Evolutionary conservation across 2,888 invertebrate species (phyloP).

Genomic region (Agrilus cyanescens): DNA sequence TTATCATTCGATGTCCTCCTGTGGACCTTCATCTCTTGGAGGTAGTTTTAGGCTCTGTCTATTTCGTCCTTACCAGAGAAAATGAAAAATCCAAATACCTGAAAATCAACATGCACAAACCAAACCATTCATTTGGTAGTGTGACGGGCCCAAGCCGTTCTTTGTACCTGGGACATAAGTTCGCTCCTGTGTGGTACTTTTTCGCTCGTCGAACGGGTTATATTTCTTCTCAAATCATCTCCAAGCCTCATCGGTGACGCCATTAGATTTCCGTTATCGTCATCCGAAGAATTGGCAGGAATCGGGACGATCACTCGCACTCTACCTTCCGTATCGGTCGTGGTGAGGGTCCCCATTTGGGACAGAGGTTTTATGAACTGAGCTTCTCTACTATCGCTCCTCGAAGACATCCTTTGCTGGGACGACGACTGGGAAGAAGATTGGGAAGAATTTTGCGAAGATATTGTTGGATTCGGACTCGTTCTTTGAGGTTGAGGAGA

Average conservation of each 20-base stretch:
- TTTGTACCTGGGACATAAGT: constrained; percentile 69
- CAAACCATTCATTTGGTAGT: constrained; percentile 59
- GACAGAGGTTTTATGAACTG: constrained; percentile 58
- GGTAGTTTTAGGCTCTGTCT: too few relatives aligned
- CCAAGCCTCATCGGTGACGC: constrained; percentile 44
- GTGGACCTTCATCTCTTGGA: too few relatives aligned
- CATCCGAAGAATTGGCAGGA: constrained; percentile 31
- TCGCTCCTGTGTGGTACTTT: constrained; percentile 77
- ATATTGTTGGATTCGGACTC: neutral
- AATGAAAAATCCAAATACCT: constrained; percentile 4
- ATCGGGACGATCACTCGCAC: constrained; percentile 52
- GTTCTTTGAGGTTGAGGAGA: neutral
- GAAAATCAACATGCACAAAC: constrained; percentile 5
- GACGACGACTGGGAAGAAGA: neutral
- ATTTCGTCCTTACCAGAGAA: neutral
- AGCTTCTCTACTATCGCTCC: constrained; percentile 13
- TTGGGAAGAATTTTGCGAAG: neutral
- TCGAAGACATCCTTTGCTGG: constrained; percentile 3
- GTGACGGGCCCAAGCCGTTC: constrained; percentile 76
- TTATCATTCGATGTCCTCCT: too few relatives aligned
- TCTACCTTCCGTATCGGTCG: constrained; percentile 48
- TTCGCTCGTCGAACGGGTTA: constrained; percentile 72
- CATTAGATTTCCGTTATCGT: constrained; percentile 28
- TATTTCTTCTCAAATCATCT: constrained; percentile 42
- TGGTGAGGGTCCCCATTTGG: constrained; percentile 49